Evolutionary conservation across 2,113 vertebrate genomes (phyloP).

Genomic region (Perca schrenkii): DNA sequence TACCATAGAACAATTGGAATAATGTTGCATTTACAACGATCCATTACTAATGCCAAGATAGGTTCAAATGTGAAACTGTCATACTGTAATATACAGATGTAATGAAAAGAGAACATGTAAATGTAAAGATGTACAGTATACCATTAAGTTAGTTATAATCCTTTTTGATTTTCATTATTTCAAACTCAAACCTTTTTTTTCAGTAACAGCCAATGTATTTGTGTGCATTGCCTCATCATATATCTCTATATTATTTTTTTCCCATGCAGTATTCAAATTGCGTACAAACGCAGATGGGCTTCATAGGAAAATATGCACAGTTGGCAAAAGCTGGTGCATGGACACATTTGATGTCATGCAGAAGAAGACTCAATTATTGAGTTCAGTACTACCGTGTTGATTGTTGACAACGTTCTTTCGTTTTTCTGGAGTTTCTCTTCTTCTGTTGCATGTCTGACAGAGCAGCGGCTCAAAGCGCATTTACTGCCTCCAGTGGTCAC

Average conservation of each 20-base stretch:
- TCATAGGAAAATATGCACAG: too few species aligned
- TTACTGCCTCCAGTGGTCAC: constrained; percentile 39
- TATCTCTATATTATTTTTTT: not conserved
- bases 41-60: not conserved
- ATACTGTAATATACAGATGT: not conserved
- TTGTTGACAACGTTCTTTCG: constrained; percentile 1
- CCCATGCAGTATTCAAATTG: not conserved
- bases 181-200: not conserved
- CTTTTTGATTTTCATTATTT: not conserved
- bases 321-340: not conserved
- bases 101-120: not conserved
- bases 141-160: not conserved
- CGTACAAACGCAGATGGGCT: not conserved
- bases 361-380: not conserved
- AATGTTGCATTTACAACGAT: constrained; percentile 18
- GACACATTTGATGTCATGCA: constrained; percentile 2
- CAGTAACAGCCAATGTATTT: not conserved
- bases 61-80: constrained; percentile 10
- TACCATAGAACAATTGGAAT: not conserved
- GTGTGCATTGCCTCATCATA: not conserved
- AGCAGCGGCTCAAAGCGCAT: constrained; percentile 42
- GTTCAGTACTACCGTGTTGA: not conserved
- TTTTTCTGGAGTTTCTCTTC: constrained; percentile 17
- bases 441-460: constrained; percentile 25
- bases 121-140: not conserved